Evolutionary conservation across 2,888 invertebrate species (phyloP).

Genomic region (Chymomyza amoena): DNA sequence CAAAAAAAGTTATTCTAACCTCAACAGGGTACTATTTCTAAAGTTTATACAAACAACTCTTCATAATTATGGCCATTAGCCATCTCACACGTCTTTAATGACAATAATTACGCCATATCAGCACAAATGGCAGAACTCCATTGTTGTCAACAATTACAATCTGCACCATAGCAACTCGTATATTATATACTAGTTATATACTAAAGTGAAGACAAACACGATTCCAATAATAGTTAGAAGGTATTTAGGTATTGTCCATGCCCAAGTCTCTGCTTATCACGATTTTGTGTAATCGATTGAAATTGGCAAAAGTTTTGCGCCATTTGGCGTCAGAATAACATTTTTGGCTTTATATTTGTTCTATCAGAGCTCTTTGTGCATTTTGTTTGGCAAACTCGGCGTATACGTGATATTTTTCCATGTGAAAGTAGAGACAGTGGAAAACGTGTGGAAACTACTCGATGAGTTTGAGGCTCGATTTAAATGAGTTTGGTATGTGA

Average conservation of each 20-base stretch:
- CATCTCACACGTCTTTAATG: too few relatives aligned
- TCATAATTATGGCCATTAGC: too few relatives aligned
- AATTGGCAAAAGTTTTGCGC: conserved; percentile 29
- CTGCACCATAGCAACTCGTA: not conserved
- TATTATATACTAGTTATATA: too few relatives aligned
- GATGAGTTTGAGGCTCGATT: not conserved
- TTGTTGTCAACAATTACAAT: not conserved
- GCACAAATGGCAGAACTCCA: not conserved
- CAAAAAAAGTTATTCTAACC: too few relatives aligned
- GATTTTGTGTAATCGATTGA: conserved; percentile 41
- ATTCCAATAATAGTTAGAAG: not conserved
- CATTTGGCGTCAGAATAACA: conserved; percentile 19
- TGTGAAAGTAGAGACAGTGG: not conserved
- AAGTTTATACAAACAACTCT: too few relatives aligned
- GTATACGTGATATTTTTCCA: not conserved
- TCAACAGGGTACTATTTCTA: too few relatives aligned
- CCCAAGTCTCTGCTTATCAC: conserved; percentile 21
- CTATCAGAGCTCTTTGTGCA: not conserved
- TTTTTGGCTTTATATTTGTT: not conserved
- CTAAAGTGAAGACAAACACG: not conserved
- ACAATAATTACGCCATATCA: not conserved
- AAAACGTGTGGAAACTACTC: not conserved
- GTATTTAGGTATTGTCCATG: not conserved
- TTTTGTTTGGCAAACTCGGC: not conserved
- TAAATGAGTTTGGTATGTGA: not conserved